A percentile compares a stretch with the other conserved stretches of the same genome.
phyloP scores from a whole-genome alignment of 1,140 invertebrate genomes.

The Ptiloglossa arizonensis region DNA sequence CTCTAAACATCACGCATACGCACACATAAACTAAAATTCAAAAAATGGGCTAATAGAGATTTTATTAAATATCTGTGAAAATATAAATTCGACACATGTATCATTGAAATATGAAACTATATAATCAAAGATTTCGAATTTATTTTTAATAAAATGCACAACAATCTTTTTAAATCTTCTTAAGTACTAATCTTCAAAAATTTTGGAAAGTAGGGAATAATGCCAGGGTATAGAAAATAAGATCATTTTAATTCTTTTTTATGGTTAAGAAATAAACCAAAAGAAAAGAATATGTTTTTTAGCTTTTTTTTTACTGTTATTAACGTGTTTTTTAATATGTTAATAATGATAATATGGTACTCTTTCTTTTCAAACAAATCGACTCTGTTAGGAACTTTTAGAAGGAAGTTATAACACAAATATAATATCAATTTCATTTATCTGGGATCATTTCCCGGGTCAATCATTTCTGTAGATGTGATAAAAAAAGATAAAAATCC shows the following conservation, averaged over 20 bases:
- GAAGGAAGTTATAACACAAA: background rate
- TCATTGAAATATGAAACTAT: too few species aligned
- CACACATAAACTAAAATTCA: too few species aligned
- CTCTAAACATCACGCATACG: too few species aligned
- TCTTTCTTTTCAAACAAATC: background rate
- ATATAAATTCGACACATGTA: too few species aligned
- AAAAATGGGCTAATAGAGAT: too few species aligned
- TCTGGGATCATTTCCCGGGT: too few species aligned
- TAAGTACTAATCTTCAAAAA: background rate
- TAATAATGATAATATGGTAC: too few species aligned
- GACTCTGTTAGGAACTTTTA: background rate
- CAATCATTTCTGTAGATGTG: background rate
- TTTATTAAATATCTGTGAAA: too few species aligned
- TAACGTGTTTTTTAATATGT: too few species aligned
- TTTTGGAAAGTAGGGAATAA: background rate
- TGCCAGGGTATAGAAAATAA: background rate
- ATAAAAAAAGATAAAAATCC: background rate
- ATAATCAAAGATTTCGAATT: background rate
- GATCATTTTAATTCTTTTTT: background rate
- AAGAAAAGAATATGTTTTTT: background rate
- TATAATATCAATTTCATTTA: background rate
- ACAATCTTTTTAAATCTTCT: slow-evolving; percentile 6
- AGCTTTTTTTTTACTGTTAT: background rate
- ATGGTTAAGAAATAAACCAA: too few species aligned
- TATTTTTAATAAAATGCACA: background rate